These are phyloP conservation scores for Oplegnathus fasciatus DNA, from an alignment of 2,113 vertebrate genomes.

Conservation along the genomic window DNA sequence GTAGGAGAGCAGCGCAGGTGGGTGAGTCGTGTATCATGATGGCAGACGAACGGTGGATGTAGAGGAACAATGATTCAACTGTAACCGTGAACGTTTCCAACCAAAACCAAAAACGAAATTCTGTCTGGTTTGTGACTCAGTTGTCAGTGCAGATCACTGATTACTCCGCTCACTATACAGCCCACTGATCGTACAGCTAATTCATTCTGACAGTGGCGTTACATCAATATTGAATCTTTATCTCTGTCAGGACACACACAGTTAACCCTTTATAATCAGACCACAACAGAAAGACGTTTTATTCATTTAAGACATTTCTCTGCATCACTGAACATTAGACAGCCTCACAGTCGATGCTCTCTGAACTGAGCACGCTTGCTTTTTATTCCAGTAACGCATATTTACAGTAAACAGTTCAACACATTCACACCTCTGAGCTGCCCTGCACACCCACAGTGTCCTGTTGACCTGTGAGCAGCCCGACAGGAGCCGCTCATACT, in stretches of 20 bases:
- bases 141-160: not conserved
- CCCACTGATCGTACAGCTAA: not conserved
- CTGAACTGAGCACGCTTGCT: not conserved
- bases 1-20: not conserved
- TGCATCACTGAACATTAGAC: constrained; percentile 17
- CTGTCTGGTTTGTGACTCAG: not conserved
- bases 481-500: not conserved
- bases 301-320: constrained; percentile 8
- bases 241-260: not conserved
- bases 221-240: too few species aligned
- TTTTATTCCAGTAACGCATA: constrained; percentile 3
- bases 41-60: not conserved
- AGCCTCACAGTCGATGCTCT: not conserved
- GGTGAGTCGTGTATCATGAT: not conserved
- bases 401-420: constrained; percentile 23
- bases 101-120: not conserved
- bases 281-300: constrained; percentile 5
- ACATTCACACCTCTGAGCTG: not conserved
- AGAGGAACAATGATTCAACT: not conserved
- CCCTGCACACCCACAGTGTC: not conserved
- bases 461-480: not conserved
- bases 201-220: not conserved
- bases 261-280: not conserved
- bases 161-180: not conserved
- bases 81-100: not conserved